Conservation (phyloP, 1,140 invertebrate species). For the Phocides pigmalion region DNA sequence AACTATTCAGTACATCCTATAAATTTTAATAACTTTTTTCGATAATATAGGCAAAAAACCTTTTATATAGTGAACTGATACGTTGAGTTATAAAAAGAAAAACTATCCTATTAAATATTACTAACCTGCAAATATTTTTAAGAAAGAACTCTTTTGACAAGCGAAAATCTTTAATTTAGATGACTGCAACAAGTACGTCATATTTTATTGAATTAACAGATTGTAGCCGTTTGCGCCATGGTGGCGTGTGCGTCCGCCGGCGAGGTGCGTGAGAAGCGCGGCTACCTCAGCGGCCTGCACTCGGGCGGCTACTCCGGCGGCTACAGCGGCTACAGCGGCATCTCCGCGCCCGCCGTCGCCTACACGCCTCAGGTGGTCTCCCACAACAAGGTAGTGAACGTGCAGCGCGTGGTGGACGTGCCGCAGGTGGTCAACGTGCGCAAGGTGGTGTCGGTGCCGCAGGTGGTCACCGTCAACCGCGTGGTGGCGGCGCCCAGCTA, state of each 20-base stretch:
- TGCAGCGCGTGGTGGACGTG: not conserved
- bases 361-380: slow-evolving; percentile 8
- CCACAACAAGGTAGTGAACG: not conserved
- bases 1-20: no score
- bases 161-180: no score
- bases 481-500: not conserved
- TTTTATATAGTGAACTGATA: no score
- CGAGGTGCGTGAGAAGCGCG: slow-evolving; percentile 46
- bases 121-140: no score
- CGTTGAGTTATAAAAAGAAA: no score
- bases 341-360: not conserved
- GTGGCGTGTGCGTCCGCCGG: slow-evolving; percentile 39
- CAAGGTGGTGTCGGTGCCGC: not conserved
- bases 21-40: no score
- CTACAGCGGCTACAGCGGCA: not conserved
- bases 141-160: no score
- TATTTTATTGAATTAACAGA: slow-evolving; percentile 23
- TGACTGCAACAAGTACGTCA: no score
- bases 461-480: not conserved
- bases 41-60: no score
- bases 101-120: no score
- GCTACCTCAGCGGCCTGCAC: slow-evolving; percentile 42
- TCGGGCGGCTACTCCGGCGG: not conserved
- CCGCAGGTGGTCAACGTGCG: not conserved
- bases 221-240: slow-evolving; percentile 38